Conservation (phyloP, 1,140 invertebrate genomes). For the Pomacea maculata region DNA sequence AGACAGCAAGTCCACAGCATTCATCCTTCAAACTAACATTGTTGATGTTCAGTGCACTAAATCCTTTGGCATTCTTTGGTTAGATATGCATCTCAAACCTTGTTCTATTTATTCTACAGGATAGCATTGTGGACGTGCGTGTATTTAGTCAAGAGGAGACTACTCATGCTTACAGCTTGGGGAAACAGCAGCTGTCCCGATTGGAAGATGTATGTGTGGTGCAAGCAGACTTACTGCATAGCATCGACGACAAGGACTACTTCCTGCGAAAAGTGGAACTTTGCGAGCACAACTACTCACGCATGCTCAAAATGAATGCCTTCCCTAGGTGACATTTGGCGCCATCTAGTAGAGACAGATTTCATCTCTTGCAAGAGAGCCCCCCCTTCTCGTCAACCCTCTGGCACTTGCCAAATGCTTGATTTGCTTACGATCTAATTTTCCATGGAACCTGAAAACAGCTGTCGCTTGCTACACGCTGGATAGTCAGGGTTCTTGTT, state of each 20-base stretch:
- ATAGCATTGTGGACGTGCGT: conserved; percentile 61
- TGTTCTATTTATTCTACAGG: conserved; percentile 31
- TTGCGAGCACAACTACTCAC: conserved; percentile 56
- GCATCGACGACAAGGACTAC: conserved; percentile 56
- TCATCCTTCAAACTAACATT: too few relatives aligned
- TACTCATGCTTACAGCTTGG: conserved; percentile 35
- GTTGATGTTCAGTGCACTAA: too few relatives aligned
- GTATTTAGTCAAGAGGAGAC: conserved; percentile 42
- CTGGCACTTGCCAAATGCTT: too few relatives aligned
- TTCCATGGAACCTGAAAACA: too few relatives aligned
- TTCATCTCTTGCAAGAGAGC: too few relatives aligned
- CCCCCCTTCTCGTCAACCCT: too few relatives aligned
- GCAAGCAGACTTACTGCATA: conserved; percentile 54
- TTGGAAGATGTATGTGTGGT: conserved; percentile 58
- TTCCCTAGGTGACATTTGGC: conserved; percentile 1
- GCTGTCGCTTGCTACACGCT: too few relatives aligned
- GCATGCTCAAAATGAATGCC: conserved; percentile 34
- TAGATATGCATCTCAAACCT: conserved; percentile 15
- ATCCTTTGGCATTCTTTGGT: too few relatives aligned
- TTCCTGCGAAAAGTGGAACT: conserved; percentile 49
- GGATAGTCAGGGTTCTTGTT: too few relatives aligned
- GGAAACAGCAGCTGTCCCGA: conserved; percentile 38
- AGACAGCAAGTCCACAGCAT: too few relatives aligned
- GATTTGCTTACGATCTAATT: too few relatives aligned
- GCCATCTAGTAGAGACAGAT: too few relatives aligned